These are phyloP conservation scores for Leucophora obtusa DNA, from an alignment of 2,888 invertebrate species.

Conservation along the genomic window DNA sequence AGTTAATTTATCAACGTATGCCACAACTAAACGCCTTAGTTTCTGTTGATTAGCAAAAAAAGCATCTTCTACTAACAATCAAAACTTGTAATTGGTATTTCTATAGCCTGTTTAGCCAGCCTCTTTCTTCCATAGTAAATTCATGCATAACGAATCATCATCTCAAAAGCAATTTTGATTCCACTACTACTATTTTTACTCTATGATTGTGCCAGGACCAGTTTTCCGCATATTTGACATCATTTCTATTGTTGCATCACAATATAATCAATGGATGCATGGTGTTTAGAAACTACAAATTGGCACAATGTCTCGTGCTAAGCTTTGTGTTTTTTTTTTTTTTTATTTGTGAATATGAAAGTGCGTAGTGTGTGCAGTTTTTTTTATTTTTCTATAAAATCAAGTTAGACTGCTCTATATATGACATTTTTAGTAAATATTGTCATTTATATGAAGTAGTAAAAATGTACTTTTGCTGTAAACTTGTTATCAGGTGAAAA, in stretches of 20 bases:
- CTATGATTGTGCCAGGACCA: constrained; percentile 41
- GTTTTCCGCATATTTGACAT: constrained; percentile 62
- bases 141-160: neutral
- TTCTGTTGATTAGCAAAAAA: neutral
- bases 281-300: neutral
- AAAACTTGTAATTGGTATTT: neutral
- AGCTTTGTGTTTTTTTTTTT: neutral
- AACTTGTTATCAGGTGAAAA: neutral
- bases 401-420: neutral
- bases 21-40: neutral
- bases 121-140: neutral
- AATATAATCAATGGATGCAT: constrained; percentile 5
- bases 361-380: neutral
- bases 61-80: neutral
- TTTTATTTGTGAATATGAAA: neutral
- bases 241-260: constrained; percentile 62
- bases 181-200: neutral
- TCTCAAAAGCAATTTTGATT: neutral
- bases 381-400: neutral
- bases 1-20: neutral
- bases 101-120: neutral
- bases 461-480: neutral
- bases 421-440: neutral
- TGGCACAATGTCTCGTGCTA: neutral
- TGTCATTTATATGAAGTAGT: neutral